Conservation (phyloP, 1,140 invertebrate species). For the Lordiphosa mommai region DNA sequence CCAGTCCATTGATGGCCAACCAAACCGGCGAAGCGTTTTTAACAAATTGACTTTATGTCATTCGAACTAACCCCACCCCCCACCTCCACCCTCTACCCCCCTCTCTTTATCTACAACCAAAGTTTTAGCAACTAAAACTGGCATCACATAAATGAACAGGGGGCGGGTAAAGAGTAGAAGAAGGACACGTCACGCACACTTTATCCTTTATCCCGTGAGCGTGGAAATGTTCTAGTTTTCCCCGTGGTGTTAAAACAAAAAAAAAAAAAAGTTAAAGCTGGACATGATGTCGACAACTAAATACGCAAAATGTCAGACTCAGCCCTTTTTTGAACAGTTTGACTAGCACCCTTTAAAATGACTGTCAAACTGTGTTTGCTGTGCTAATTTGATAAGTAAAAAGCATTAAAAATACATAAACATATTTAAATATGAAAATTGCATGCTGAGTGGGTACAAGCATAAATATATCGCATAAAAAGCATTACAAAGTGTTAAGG, state of each 20-base stretch:
- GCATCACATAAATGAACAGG: background rate
- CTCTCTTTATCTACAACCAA: constrained; percentile 7
- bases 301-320: constrained; percentile 56
- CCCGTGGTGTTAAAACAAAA: constrained; percentile 53
- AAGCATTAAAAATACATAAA: constrained; percentile 7
- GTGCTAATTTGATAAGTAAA: constrained; percentile 27
- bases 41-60: constrained; percentile 49
- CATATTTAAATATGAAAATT: constrained; percentile 19
- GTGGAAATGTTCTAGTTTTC: constrained; percentile 55
- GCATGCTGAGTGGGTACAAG: constrained; percentile 5
- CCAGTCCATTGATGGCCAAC: constrained; percentile 62
- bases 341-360: background rate
- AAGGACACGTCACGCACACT: constrained; percentile 63
- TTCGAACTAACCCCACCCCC: background rate
- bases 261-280: constrained; percentile 15
- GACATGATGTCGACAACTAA: constrained; percentile 44
- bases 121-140: constrained; percentile 61
- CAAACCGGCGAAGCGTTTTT: constrained; percentile 35
- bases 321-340: no score
- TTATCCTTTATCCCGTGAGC: constrained; percentile 54
- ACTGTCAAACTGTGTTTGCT: background rate
- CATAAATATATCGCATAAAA: constrained; percentile 19
- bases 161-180: background rate
- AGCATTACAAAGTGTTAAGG: constrained; percentile 31
- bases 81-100: background rate